Percentiles rank a stretch among this genome's conserved stretches.
phyloP scores from a whole-genome alignment of 2,888 invertebrate species.

The Apodemia mormo region DNA sequence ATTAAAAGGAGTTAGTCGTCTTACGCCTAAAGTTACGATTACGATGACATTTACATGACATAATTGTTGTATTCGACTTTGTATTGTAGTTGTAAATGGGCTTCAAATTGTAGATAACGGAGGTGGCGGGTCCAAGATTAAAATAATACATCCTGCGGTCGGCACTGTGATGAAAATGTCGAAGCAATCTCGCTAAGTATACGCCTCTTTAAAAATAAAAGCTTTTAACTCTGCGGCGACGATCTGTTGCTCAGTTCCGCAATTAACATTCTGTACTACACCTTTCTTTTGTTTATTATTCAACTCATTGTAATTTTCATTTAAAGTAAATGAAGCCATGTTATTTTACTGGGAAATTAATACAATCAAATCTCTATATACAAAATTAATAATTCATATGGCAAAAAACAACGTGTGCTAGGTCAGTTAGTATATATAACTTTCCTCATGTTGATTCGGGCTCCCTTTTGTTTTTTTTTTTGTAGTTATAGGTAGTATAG shows the following conservation, averaged over 20 bases:
- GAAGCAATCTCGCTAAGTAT: conserved; percentile 71
- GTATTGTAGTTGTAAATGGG: conserved; percentile 3
- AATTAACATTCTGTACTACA: conserved; percentile 48
- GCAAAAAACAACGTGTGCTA: too few relatives aligned
- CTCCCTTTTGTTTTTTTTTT: too few relatives aligned
- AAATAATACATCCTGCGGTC: conserved; percentile 73
- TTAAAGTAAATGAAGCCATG: neutral
- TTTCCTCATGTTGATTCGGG: too few relatives aligned
- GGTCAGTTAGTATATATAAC: too few relatives aligned
- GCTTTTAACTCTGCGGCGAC: conserved; percentile 60
- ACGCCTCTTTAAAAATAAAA: conserved; percentile 76
- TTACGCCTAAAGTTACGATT: neutral
- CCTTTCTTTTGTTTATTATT: conserved; percentile 16
- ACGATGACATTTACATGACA: neutral
- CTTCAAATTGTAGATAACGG: conserved; percentile 46
- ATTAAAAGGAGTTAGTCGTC: neutral
- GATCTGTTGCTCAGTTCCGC: conserved; percentile 56
- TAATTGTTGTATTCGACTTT: neutral
- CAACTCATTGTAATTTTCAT: conserved; percentile 12
- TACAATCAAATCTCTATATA: neutral
- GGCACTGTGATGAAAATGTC: conserved; percentile 69
- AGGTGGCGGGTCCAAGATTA: conserved; percentile 65
- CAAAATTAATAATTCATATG: too few relatives aligned
- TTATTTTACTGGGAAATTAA: neutral
- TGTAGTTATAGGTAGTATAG: too few relatives aligned